These are phyloP conservation scores for Patella depressa DNA, from an alignment of 2,888 invertebrate species.

Conservation along the genomic window DNA sequence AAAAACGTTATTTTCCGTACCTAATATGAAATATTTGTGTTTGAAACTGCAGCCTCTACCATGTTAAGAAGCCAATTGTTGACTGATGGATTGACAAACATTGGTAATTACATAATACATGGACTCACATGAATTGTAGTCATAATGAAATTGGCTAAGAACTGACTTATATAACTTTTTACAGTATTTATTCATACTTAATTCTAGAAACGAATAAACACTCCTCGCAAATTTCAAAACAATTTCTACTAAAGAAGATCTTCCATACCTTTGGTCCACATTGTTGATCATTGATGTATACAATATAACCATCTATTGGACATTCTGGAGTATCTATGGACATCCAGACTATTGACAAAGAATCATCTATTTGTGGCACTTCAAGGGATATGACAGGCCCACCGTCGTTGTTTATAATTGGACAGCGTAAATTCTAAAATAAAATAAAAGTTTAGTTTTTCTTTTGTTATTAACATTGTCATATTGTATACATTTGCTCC, in stretches of 20 bases:
- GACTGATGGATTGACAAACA: too few relatives aligned
- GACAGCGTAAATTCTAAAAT: slow-evolving; percentile 61
- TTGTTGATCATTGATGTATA: slow-evolving; percentile 69
- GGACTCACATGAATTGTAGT: too few relatives aligned
- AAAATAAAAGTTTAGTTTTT: not conserved
- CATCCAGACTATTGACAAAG: slow-evolving; percentile 69
- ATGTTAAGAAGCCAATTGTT: too few relatives aligned
- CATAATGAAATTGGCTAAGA: too few relatives aligned
- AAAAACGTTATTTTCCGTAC: too few relatives aligned
- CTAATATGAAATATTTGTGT: too few relatives aligned
- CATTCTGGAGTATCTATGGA: slow-evolving; percentile 57
- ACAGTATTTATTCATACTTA: too few relatives aligned
- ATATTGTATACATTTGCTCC: not conserved
- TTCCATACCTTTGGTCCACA: slow-evolving; percentile 66
- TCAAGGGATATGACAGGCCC: slow-evolving; percentile 71
- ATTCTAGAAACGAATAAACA: too few relatives aligned
- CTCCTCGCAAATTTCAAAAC: too few relatives aligned
- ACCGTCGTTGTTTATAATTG: slow-evolving; percentile 57
- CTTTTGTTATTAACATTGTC: not conserved
- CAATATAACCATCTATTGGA: slow-evolving; percentile 66
- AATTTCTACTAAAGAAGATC: not conserved
- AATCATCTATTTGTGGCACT: slow-evolving; percentile 56
- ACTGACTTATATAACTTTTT: too few relatives aligned
- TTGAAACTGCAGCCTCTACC: too few relatives aligned
- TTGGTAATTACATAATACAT: too few relatives aligned